Evolutionary conservation across 2,888 invertebrate genomes (phyloP), one percentile per base, ranked within the genome.

Genomic region (Esperia sulphurella): DNA sequence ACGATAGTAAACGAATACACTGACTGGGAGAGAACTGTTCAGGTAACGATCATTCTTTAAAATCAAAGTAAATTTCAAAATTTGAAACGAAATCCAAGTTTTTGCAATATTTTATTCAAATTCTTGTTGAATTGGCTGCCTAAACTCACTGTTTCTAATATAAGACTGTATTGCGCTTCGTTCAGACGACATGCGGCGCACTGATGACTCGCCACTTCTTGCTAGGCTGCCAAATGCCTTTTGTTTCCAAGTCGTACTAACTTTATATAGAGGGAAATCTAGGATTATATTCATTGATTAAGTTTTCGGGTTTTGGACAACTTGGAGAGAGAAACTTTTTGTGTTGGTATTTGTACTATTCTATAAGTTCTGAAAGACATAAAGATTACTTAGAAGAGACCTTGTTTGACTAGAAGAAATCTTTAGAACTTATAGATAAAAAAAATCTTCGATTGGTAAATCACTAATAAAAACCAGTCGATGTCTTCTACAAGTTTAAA

Each of bases 1-100:
- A 97, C 98, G 59, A 95, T 98, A 51, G 96, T 97, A 57, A 98
- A 98, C 75, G 98, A 98, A 75, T 99, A 99, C 78, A 98, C 98
- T 29, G 98, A 99, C 80, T 99, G 98, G 98, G 97, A 97, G 69
- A 90, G 96, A 63, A 96, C 97, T 35, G 95, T 96, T 9, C 90
- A 90, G 79, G 90, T 90, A 71, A 71, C 62, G 8, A 37, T 12
- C 33, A 10, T 6, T 33, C 9, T 33, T 33, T 33, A 10, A 10
- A 21, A 37, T 10, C n/a, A 37, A 37, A 37, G 10, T 13, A n/a
- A n/a, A n/a, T n/a, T n/a, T n/a, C n/a, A n/a, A n/a, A n/a, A n/a
- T n/a, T n/a, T n/a, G n/a, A n/a, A n/a, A n/a, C n/a, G n/a, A n/a
- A n/a, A 37, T 10, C n/a, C 8, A 37, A 37, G 10, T 13, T 37